These are phyloP conservation scores for Gymnosoma rotundatum DNA, from an alignment of 2,888 invertebrate genomes.

Conservation along the genomic window DNA sequence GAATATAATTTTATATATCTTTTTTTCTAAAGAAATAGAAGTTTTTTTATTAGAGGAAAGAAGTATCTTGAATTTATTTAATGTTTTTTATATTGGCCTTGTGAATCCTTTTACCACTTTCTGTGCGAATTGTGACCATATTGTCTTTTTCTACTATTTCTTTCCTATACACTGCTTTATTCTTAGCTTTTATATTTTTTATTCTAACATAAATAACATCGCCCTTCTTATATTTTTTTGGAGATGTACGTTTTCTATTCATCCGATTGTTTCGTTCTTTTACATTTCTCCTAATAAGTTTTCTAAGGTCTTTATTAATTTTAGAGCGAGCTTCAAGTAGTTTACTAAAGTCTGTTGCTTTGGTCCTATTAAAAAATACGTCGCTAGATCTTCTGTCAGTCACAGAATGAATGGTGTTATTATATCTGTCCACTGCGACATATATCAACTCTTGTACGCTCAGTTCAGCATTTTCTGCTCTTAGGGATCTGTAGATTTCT, in stretches of 20 bases:
- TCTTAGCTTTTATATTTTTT: not conserved
- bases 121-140: not conserved
- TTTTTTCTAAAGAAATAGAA: too few relatives aligned
- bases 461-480: constrained; percentile 39
- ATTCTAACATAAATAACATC: not conserved
- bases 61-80: not conserved
- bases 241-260: not conserved
- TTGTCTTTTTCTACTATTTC: not conserved
- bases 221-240: not conserved
- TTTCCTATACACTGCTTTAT: not conserved
- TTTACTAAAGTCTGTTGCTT: not conserved
- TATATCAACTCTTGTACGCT: constrained; percentile 41
- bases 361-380: not conserved
- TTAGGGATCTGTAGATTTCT: constrained; percentile 67
- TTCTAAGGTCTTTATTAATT: not conserved
- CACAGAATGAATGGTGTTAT: constrained; percentile 68
- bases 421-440: constrained; percentile 67
- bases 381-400: constrained; percentile 46
- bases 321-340: not conserved
- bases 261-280: not conserved
- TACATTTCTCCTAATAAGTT: not conserved
- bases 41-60: too few relatives aligned
- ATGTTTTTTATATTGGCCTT: not conserved
- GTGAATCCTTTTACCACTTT: not conserved
- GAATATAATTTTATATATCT: too few relatives aligned